These are phyloP conservation scores for Miltochrista miniata DNA, from an alignment of 2,888 invertebrate genomes.

Conservation along the genomic window DNA sequence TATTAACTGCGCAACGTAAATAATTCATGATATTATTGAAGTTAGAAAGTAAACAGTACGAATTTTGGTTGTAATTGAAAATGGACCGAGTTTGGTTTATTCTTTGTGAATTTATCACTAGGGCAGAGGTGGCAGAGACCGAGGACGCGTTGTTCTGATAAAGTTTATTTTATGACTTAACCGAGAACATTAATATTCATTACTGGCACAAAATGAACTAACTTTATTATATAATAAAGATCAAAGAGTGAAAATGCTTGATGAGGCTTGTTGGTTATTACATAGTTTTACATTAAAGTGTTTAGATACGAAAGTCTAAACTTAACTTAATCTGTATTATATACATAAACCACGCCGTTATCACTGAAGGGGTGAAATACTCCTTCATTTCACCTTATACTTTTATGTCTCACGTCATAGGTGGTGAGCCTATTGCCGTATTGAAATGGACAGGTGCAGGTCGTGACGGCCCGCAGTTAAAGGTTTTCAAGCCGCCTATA, in stretches of 20 bases:
- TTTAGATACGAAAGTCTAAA: too few relatives aligned
- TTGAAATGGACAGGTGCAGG: too few relatives aligned
- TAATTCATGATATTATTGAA: slow-evolving; percentile 72
- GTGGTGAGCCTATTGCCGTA: too few relatives aligned
- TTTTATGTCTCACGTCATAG: too few relatives aligned
- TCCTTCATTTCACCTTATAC: too few relatives aligned
- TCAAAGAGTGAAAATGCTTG: slow-evolving; percentile 58
- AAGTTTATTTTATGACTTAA: slow-evolving; percentile 82
- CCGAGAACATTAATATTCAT: slow-evolving; percentile 81
- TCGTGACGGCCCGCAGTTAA: too few relatives aligned
- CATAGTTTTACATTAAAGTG: slow-evolving; percentile 29
- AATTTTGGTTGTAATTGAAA: slow-evolving; percentile 76
- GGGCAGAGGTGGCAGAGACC: slow-evolving; percentile 57
- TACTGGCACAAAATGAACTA: slow-evolving; percentile 77
- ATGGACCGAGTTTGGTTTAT: slow-evolving; percentile 70
- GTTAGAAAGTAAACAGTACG: slow-evolving; percentile 66
- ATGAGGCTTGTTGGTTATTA: slow-evolving; percentile 44
- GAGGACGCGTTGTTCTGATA: slow-evolving; percentile 74
- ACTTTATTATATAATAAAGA: slow-evolving; percentile 80
- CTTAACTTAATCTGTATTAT: too few relatives aligned
- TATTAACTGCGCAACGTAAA: slow-evolving; percentile 58
- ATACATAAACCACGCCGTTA: too few relatives aligned
- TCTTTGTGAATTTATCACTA: slow-evolving; percentile 76
- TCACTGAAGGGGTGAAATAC: too few relatives aligned
- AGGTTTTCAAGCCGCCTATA: too few relatives aligned